A percentile compares a stretch with the other conserved stretches of the same genome.
phyloP scores from a whole-genome alignment of 2,113 vertebrate species.

The Plestiodon gilberti region DNA sequence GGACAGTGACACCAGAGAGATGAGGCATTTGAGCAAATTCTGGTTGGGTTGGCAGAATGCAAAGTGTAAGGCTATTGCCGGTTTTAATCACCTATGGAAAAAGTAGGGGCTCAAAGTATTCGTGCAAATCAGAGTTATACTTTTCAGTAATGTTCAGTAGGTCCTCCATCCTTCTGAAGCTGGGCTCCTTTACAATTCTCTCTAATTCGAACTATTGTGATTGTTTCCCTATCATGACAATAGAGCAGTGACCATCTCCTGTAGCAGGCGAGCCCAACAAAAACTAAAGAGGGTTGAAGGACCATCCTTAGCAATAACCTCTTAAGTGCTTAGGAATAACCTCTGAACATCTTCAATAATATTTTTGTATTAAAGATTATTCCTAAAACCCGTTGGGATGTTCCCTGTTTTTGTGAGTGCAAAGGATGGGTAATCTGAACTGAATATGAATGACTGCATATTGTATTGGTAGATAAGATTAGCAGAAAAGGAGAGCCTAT shows the following conservation, averaged over 20 bases:
- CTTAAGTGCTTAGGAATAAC: not conserved
- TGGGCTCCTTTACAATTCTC: not conserved
- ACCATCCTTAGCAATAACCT: not conserved
- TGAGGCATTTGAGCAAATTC: not conserved
- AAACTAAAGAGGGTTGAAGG: not conserved
- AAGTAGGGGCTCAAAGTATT: not conserved
- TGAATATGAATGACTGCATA: not conserved
- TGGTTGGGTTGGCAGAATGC: not conserved
- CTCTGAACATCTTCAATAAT: not conserved
- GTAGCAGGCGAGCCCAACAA: too few relatives aligned
- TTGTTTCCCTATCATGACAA: not conserved
- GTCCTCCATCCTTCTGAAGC: not conserved
- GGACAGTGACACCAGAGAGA: not conserved
- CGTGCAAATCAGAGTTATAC: not conserved
- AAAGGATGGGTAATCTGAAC: not conserved
- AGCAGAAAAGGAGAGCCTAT: not conserved
- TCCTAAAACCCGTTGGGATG: not conserved
- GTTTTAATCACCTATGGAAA: not conserved
- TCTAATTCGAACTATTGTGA: not conserved
- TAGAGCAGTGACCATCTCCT: not conserved
- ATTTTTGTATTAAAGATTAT: not conserved
- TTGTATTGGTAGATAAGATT: not conserved
- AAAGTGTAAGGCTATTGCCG: not conserved
- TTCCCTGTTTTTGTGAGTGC: not conserved
- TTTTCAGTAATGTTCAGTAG: not conserved